Conservation (phyloP, 1,140 invertebrate species). For the Vanessa tameamea region DNA sequence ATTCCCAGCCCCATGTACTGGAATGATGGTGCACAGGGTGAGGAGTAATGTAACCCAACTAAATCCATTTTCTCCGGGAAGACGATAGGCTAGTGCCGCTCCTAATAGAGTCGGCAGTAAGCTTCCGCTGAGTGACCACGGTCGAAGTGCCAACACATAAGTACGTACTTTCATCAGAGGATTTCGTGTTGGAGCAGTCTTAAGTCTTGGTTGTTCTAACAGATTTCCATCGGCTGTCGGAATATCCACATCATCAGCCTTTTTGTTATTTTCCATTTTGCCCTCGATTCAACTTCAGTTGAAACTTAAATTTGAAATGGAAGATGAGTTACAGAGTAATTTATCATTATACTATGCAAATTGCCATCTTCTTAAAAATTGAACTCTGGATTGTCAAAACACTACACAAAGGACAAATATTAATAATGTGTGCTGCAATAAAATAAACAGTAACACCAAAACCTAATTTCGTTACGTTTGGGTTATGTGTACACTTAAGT, state of each 20-base stretch:
- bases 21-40: constrained; percentile 91
- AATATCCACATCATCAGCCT: constrained; percentile 58
- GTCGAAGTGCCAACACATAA: constrained; percentile 92
- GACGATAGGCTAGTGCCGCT: constrained; percentile 91
- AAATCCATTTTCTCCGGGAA: constrained; percentile 86
- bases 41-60: constrained; percentile 89
- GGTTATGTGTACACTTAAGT: constrained; percentile 19
- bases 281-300: constrained; percentile 1
- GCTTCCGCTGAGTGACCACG: constrained; percentile 96
- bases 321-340: not conserved
- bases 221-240: constrained; percentile 68
- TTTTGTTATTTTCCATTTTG: constrained; percentile 52
- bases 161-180: constrained; percentile 92
- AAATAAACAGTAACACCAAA: constrained; percentile 30
- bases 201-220: constrained; percentile 67
- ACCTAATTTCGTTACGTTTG: constrained; percentile 32
- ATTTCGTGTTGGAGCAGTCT: constrained; percentile 51
- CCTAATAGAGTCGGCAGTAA: constrained; percentile 94
- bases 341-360: not conserved
- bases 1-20: constrained; percentile 96
- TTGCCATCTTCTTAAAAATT: not conserved
- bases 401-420: not conserved
- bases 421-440: constrained; percentile 15
- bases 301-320: not conserved
- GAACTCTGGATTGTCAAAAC: not conserved